These are phyloP conservation scores for Diaprepes abbreviatus DNA, from an alignment of 2,888 invertebrate genomes.

Conservation along the genomic window DNA sequence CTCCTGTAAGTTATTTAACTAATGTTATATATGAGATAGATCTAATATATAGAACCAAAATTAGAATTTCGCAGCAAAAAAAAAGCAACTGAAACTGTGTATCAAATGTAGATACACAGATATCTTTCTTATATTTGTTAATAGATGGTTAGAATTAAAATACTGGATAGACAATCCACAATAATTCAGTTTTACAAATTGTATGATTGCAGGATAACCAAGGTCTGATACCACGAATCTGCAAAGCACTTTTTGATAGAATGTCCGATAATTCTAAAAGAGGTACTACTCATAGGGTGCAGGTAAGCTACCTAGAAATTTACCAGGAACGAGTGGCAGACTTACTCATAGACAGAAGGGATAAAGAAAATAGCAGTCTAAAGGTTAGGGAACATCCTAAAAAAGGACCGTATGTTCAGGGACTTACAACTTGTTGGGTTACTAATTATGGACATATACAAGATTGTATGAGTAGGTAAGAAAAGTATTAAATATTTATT, in stretches of 20 bases:
- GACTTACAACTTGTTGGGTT: slow-evolving; percentile 86
- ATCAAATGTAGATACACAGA: no score
- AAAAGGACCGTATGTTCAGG: slow-evolving; percentile 87
- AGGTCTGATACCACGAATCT: slow-evolving; percentile 89
- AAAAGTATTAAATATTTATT: no score
- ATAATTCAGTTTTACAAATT: no score
- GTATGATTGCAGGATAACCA: slow-evolving; percentile 74
- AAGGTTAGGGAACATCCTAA: slow-evolving; percentile 82
- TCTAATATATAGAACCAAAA: no score
- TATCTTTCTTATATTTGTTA: no score
- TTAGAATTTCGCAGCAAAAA: no score
- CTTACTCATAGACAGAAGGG: slow-evolving; percentile 70
- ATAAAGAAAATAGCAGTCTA: slow-evolving; percentile 68
- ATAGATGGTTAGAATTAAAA: no score
- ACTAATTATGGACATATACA: slow-evolving; percentile 90
- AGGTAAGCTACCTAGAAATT: slow-evolving; percentile 79
- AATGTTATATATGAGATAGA: not conserved
- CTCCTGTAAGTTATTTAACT: slow-evolving; percentile 66
- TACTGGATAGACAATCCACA: no score
- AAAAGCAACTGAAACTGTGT: no score
- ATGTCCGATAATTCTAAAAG: slow-evolving; percentile 86
- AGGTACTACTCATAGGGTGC: slow-evolving; percentile 86
- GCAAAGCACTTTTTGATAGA: slow-evolving; percentile 84
- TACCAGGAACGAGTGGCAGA: slow-evolving; percentile 81
- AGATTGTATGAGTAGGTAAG: slow-evolving; percentile 70